phyloP scores from a whole-genome alignment of 1,140 invertebrate species.

The Battus philenor region DNA sequence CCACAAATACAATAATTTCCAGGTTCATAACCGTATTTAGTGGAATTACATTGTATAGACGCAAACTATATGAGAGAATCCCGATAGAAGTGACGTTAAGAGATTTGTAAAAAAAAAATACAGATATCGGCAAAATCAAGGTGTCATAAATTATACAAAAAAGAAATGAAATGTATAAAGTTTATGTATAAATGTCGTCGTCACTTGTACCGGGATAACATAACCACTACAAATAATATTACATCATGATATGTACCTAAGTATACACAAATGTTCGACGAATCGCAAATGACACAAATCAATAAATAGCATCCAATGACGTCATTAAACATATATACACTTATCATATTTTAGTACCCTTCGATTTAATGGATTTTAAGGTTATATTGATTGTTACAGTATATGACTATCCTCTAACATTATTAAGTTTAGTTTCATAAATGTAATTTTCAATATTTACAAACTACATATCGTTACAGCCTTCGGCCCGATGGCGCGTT shows the following conservation, averaged over 20 bases:
- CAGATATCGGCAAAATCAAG: not conserved
- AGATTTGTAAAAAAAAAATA: not conserved
- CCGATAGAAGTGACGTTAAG: conserved; percentile 18
- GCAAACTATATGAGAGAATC: conserved; percentile 13
- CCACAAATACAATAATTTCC: conserved; percentile 32
- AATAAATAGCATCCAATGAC: conserved; percentile 71
- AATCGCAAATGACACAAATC: conserved; percentile 63
- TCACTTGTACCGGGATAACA: conserved; percentile 9
- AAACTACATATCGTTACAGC: conserved; percentile 54
- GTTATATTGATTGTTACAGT: conserved; percentile 62
- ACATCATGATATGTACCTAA: conserved; percentile 71
- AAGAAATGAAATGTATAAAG: no score
- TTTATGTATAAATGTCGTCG: no score
- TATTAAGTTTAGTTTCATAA: conserved; percentile 56
- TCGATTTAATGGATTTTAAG: conserved; percentile 68
- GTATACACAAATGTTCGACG: conserved; percentile 67
- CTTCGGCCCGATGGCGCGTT: conserved; percentile 25
- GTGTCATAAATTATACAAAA: not conserved
- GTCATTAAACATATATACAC: conserved; percentile 56
- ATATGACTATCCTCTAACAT: conserved; percentile 52
- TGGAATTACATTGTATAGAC: conserved; percentile 38
- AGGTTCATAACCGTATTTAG: conserved; percentile 63
- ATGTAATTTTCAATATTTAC: conserved; percentile 62
- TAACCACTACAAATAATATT: conserved; percentile 52
- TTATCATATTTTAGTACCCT: conserved; percentile 71